These are phyloP conservation scores for Tetragonula carbonaria DNA, from an alignment of 2,888 invertebrate genomes.

Conservation along the genomic window DNA sequence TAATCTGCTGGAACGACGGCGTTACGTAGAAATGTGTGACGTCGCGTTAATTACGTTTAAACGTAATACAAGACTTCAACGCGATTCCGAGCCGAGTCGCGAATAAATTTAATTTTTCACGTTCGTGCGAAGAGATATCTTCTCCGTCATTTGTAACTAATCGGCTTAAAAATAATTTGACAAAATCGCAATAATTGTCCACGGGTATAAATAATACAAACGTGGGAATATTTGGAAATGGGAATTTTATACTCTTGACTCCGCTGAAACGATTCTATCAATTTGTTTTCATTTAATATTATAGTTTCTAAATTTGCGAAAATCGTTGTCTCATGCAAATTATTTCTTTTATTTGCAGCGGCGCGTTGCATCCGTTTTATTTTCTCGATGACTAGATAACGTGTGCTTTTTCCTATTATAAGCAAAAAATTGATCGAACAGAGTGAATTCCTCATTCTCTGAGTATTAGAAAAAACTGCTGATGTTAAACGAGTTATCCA, in stretches of 20 bases:
- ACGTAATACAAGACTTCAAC: neutral
- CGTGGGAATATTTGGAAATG: neutral
- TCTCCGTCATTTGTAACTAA: too few species aligned
- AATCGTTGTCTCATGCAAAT: neutral
- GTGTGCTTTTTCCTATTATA: too few species aligned
- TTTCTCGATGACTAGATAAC: too few species aligned
- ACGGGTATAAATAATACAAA: too few species aligned
- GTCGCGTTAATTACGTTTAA: slow-evolving; percentile 30
- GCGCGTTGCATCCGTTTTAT: neutral
- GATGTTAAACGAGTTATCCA: neutral
- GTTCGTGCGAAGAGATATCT: neutral
- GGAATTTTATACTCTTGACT: neutral
- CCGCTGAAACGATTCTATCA: neutral
- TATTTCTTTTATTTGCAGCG: neutral
- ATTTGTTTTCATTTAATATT: too few species aligned
- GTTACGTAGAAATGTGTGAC: slow-evolving; percentile 34
- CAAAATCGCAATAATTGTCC: too few species aligned
- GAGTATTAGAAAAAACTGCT: neutral
- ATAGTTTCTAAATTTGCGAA: neutral
- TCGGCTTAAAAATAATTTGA: neutral
- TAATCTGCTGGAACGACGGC: slow-evolving; percentile 50
- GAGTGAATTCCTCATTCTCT: neutral
- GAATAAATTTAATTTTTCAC: neutral
- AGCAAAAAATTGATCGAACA: neutral
- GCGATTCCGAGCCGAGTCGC: neutral